These are phyloP conservation scores for Pyrrhia umbra DNA, from an alignment of 2,888 invertebrate genomes.

Conservation along the genomic window DNA sequence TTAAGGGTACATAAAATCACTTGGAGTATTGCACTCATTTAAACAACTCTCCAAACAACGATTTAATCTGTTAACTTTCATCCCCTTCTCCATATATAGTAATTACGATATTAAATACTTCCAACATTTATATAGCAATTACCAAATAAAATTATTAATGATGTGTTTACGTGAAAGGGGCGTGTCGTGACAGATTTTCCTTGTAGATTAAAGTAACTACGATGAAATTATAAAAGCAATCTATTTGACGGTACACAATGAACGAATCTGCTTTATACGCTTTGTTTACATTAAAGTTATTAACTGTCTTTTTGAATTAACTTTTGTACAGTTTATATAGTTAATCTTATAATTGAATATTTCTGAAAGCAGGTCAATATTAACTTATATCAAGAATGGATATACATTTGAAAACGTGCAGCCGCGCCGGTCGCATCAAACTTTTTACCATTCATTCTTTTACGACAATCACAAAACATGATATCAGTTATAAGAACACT, in stretches of 20 bases:
- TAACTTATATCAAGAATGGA: neutral
- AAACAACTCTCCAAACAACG: too few species aligned
- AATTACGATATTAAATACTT: conserved; percentile 42
- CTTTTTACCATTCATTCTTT: too few species aligned
- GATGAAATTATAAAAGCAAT: conserved; percentile 49
- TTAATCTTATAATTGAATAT: neutral
- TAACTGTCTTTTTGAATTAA: conserved; percentile 9
- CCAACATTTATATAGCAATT: conserved; percentile 43
- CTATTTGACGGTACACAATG: conserved; percentile 43
- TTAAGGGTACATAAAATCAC: too few species aligned
- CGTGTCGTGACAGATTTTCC: conserved; percentile 51
- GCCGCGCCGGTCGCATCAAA: too few species aligned
- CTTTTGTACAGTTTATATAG: neutral
- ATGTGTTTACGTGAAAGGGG: conserved; percentile 53
- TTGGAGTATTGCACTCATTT: too few species aligned
- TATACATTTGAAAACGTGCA: neutral
- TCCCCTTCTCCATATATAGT: conserved; percentile 12
- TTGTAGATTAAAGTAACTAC: conserved; percentile 49
- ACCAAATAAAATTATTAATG: conserved; percentile 61
- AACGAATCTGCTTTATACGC: conserved; percentile 38
- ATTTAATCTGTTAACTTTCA: conserved; percentile 31
- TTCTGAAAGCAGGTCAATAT: neutral
- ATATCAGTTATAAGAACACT: too few species aligned
- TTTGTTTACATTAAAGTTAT: conserved; percentile 29
- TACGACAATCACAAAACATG: too few species aligned